phyloP scores from a whole-genome alignment of 2,797 vertebrate genomes.

The Borostomias antarcticus region DNA sequence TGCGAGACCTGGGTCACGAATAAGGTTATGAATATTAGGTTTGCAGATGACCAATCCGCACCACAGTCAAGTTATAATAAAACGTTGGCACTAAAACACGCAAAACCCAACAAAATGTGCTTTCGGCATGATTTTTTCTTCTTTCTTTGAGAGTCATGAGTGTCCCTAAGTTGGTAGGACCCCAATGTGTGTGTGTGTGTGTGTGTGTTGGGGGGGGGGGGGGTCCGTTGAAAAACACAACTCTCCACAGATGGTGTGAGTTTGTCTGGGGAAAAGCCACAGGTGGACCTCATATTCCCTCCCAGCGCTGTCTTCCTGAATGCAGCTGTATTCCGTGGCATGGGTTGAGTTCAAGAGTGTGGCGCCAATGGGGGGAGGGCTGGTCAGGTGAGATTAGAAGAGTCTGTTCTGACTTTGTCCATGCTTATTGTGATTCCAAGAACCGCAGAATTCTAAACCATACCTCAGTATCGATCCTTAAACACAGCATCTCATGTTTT shows the following conservation, averaged over 20 bases:
- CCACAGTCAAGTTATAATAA: conserved; percentile 11
- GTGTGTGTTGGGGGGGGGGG: no score
- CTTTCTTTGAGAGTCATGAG: background rate
- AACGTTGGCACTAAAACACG: background rate
- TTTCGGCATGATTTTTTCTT: background rate
- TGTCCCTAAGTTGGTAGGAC: background rate
- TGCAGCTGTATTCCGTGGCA: conserved; percentile 16
- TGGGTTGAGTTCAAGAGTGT: conserved; percentile 3
- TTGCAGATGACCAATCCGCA: conserved; percentile 13
- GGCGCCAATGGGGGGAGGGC: background rate
- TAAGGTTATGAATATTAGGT: conserved; percentile 6
- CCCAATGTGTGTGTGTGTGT: no score
- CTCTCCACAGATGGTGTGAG: conserved; percentile 15
- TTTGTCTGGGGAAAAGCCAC: conserved; percentile 5
- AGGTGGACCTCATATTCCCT: conserved; percentile 17
- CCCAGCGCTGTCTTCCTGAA: background rate
- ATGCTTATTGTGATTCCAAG: background rate
- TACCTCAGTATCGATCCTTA: no score
- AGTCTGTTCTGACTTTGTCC: background rate
- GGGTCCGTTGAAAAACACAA: background rate
- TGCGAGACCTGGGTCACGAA: background rate
- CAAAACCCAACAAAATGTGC: background rate
- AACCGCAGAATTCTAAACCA: background rate
- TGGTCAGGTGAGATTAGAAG: conserved; percentile 15
- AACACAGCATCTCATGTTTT: no score